These are phyloP conservation scores for Phymastichus coffea DNA, from an alignment of 1,140 invertebrate species.

Conservation along the genomic window DNA sequence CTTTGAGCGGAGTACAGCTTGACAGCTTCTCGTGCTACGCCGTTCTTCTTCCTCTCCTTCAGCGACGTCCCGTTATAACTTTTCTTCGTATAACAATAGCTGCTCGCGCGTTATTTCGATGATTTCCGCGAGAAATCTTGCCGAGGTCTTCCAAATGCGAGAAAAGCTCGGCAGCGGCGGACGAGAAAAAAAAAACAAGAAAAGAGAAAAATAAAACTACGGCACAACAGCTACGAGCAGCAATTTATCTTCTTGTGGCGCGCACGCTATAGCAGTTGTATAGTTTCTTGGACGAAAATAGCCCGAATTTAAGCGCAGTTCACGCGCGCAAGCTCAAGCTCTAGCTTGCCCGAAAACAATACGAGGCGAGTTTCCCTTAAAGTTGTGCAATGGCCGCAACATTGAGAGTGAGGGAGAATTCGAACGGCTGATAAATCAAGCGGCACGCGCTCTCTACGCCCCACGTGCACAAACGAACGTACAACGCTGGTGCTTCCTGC, in stretches of 20 bases:
- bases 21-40: constrained; percentile 17
- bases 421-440: constrained; percentile 35
- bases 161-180: no score
- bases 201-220: no score
- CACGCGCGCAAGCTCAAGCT: no score
- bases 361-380: constrained; percentile 35
- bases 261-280: no score
- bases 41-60: neutral
- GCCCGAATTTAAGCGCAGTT: constrained; percentile 51
- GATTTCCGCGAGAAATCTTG: no score
- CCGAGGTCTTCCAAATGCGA: no score
- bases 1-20: no score
- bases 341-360: constrained; percentile 50
- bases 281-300: constrained; percentile 45
- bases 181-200: no score
- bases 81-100: no score
- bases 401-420: constrained; percentile 27
- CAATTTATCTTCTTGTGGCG: no score
- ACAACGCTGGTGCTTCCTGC: no score
- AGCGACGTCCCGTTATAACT: neutral
- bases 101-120: no score
- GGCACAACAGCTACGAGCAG: neutral
- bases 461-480: constrained; percentile 2
- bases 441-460: neutral
- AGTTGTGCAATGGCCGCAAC: constrained; percentile 40